phyloP scores from a whole-genome alignment of 2,113 vertebrate species.

The Pelmatolapia mariae region DNA sequence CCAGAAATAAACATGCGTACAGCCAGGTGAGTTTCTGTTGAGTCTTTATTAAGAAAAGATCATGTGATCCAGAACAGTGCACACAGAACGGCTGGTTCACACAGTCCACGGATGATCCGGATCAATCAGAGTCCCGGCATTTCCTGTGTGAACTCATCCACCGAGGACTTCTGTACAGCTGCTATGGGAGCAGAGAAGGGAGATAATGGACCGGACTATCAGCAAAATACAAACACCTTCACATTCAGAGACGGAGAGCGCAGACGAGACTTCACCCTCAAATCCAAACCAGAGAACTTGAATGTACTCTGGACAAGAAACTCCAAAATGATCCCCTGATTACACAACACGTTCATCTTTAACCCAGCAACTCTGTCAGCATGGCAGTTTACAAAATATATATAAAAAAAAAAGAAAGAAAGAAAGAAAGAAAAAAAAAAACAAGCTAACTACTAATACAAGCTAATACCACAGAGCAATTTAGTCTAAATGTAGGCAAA shows the following conservation, averaged over 20 bases:
- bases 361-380: not conserved
- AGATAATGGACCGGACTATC: not conserved
- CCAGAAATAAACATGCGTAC: not conserved
- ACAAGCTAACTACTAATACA: not conserved
- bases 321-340: not conserved
- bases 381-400: not conserved
- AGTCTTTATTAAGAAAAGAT: conserved; percentile 52
- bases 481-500: not conserved
- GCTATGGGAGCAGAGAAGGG: not conserved
- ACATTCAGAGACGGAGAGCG: not conserved
- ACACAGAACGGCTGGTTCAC: not conserved
- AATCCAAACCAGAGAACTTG: not conserved
- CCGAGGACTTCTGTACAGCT: not conserved
- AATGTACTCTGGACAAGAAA: not conserved
- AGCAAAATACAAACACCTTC: not conserved
- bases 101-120: not conserved
- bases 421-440: no score
- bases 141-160: not conserved
- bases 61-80: conserved; percentile 2
- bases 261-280: not conserved
- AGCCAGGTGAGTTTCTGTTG: not conserved
- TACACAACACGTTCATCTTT: not conserved
- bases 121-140: not conserved
- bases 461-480: not conserved
- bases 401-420: not conserved